These are phyloP conservation scores for Xenopus borealis DNA, from an alignment of 2,113 vertebrate species.

Conservation along the genomic window DNA sequence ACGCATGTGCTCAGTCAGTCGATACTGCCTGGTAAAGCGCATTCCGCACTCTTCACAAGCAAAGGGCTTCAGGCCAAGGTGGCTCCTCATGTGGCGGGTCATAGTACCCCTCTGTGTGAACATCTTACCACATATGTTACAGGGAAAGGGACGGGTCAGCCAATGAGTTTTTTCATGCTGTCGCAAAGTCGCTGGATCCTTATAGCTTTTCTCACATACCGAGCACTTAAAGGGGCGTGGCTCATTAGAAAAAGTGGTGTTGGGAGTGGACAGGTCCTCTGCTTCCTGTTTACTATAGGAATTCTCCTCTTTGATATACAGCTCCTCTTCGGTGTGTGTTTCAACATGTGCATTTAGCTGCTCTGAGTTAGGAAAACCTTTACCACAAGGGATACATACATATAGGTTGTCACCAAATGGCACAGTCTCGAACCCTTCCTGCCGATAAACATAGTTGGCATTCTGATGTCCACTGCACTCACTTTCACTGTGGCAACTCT, in stretches of 20 bases:
- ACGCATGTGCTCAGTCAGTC: conserved; percentile 98
- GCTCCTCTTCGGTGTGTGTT: conserved; percentile 90
- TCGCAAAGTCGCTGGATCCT: conserved; percentile 89
- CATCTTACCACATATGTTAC: conserved; percentile 98
- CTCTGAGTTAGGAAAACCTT: conserved; percentile 96
- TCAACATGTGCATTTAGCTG: conserved; percentile 95
- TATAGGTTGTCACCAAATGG: conserved; percentile 94
- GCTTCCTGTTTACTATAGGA: conserved; percentile 83
- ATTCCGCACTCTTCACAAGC: conserved; percentile 98
- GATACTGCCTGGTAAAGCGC: conserved; percentile 98
- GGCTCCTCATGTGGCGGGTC: conserved; percentile 98
- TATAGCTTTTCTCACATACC: conserved; percentile 93
- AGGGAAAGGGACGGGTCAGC: conserved; percentile 93
- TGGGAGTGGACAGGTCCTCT: conserved; percentile 82
- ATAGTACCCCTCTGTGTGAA: conserved; percentile 98
- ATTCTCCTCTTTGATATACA: conserved; percentile 90
- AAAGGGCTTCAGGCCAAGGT: conserved; percentile 95
- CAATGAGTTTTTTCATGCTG: conserved; percentile 97
- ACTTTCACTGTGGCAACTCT: conserved; percentile 83
- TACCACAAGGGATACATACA: conserved; percentile 95
- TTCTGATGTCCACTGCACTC: conserved; percentile 74
- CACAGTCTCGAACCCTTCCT: conserved; percentile 88
- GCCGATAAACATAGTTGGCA: conserved; percentile 85
- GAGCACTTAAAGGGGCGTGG: conserved; percentile 89
- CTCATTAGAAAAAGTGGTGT: conserved; percentile 63